phyloP scores from a whole-genome alignment of 2,888 invertebrate genomes.

The Syritta pipiens region DNA sequence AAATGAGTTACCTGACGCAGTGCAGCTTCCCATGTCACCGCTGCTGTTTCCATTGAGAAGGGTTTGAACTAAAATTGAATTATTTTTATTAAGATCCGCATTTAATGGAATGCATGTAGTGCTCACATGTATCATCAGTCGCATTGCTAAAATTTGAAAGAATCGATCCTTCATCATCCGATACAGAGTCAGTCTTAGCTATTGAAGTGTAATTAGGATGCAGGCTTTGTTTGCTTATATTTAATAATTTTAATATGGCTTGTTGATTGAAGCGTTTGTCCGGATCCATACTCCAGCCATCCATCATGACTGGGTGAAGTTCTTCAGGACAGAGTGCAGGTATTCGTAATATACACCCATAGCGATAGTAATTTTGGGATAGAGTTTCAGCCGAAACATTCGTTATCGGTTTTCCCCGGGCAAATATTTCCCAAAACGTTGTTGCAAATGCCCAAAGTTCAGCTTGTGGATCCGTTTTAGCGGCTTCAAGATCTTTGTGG shows the following conservation, averaged over 20 bases:
- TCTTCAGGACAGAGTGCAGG: constrained; percentile 87
- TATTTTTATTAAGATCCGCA: no score
- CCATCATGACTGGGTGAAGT: constrained; percentile 87
- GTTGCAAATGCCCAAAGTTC: constrained; percentile 97
- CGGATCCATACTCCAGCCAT: constrained; percentile 90
- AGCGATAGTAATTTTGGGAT: constrained; percentile 71
- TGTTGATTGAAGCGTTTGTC: constrained; percentile 88
- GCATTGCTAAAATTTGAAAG: constrained; percentile 56
- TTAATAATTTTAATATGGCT: constrained; percentile 84
- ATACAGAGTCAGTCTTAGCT: constrained; percentile 48
- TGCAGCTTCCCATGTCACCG: constrained; percentile 55
- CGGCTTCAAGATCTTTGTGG: constrained; percentile 84
- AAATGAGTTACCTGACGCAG: constrained; percentile 51
- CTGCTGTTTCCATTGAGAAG: constrained; percentile 60
- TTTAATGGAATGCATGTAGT: neutral
- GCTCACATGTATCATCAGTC: constrained; percentile 58
- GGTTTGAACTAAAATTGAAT: constrained; percentile 36
- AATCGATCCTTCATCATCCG: constrained; percentile 64
- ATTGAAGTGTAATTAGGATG: constrained; percentile 66
- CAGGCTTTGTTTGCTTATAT: constrained; percentile 71
- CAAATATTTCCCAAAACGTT: constrained; percentile 95
- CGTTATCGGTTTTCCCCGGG: constrained; percentile 83
- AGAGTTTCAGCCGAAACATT: constrained; percentile 72
- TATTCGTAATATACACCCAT: constrained; percentile 83
- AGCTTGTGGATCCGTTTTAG: constrained; percentile 85